Conservation (phyloP, 2,113 vertebrate genomes). For the Tachysurus vachellii region DNA sequence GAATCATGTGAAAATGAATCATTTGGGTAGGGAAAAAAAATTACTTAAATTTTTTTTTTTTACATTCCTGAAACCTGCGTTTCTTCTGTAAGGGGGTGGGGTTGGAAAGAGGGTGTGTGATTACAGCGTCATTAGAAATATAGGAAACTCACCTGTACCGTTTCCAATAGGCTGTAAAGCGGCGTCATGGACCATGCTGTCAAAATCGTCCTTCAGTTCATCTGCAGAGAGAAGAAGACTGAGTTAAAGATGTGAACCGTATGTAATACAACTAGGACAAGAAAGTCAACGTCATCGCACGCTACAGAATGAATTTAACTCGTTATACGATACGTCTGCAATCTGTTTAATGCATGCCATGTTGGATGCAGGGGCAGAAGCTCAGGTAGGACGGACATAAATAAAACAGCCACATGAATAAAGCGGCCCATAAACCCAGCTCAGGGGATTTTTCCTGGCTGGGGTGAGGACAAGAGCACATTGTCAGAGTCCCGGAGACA, state of each 20-base stretch:
- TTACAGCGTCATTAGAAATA: not conserved
- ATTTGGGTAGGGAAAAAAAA: not conserved
- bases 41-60: not conserved
- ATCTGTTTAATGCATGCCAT: slow-evolving; percentile 65
- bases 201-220: slow-evolving; percentile 98
- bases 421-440: slow-evolving; percentile 75
- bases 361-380: slow-evolving; percentile 49
- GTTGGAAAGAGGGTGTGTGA: not conserved
- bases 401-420: slow-evolving; percentile 59
- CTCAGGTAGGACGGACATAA: slow-evolving; percentile 76
- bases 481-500: slow-evolving; percentile 57
- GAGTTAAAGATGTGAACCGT: slow-evolving; percentile 72
- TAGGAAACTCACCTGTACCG: slow-evolving; percentile 87
- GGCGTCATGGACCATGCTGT: slow-evolving; percentile 90
- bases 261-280: slow-evolving; percentile 76
- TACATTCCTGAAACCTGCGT: not conserved
- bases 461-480: slow-evolving; percentile 58
- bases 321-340: slow-evolving; percentile 47
- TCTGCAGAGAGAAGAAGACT: slow-evolving; percentile 75
- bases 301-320: not conserved
- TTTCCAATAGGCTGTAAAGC: slow-evolving; percentile 86
- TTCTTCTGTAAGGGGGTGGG: not conserved
- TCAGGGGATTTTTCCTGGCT: slow-evolving; percentile 40
- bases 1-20: not conserved
- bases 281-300: slow-evolving; percentile 71